Percentiles rank a stretch among this genome's conserved stretches.
Conservation (phyloP, 2,888 invertebrate species). For the Drosophila acutilabella region DNA sequence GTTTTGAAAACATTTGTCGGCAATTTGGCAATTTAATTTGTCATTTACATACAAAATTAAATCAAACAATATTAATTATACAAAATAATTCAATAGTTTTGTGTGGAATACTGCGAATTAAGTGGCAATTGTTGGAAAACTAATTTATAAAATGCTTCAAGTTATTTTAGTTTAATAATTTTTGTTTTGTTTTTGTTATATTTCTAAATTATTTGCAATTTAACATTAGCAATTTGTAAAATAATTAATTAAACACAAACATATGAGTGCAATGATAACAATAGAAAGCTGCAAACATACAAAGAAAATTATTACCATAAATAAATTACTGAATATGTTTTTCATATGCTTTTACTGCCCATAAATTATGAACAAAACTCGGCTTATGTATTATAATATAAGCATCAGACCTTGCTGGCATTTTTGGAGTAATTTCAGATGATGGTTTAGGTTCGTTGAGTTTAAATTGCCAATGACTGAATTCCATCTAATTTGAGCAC, state of each 20-base stretch:
- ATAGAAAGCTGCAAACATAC: conserved; percentile 9
- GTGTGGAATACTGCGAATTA: not conserved
- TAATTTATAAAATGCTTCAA: not conserved
- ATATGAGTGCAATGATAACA: not conserved
- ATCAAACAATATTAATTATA: too few relatives aligned
- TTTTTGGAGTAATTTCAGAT: not conserved
- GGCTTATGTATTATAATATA: conserved; percentile 14
- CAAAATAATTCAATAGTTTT: not conserved
- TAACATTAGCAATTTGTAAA: conserved; percentile 10
- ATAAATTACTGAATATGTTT: conserved; percentile 18
- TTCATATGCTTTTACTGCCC: conserved; percentile 40
- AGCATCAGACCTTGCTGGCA: not conserved
- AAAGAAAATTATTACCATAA: conserved; percentile 1
- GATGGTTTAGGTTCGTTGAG: conserved; percentile 19
- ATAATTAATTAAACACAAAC: conserved; percentile 15
- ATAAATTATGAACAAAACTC: conserved; percentile 62
- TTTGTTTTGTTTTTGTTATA: too few relatives aligned
- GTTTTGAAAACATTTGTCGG: too few relatives aligned
- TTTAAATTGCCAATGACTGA: conserved; percentile 10
- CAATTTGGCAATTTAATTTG: too few relatives aligned
- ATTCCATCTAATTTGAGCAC: conserved; percentile 33
- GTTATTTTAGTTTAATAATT: not conserved
- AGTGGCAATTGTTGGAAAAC: not conserved
- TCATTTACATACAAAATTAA: too few relatives aligned
- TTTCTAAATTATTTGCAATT: not conserved